Base-by-base conservation (phyloP, 2,888 invertebrate genomes). In the Psococerastis gibbosa region DNA sequence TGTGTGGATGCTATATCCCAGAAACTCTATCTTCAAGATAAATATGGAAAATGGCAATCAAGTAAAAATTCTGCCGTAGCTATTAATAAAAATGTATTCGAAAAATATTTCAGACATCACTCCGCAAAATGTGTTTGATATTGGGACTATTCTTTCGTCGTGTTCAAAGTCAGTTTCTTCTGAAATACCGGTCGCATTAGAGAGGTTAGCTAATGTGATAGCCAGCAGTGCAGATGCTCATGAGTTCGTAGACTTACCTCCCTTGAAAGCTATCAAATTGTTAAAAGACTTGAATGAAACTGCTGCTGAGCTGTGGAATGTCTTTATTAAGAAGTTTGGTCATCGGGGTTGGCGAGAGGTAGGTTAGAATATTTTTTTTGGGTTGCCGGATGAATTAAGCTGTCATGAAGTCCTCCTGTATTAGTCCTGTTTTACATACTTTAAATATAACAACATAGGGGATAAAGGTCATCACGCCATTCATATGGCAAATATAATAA, bases 261-360 rank as follows among this genome's bases (percentile, higher is more conserved):
- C 72, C 0, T 59, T 66, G 34, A 55, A 66, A 1, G 74, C 69
- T 1, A 52, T 68, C 42, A 47, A 59, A n/a, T 81, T 77, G 77
- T 55, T 82, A 9, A 56, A 65, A 50, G 51, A 55, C 1, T 67
- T 74, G 49, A 61, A 67, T 42, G 65, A 68, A 0, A 60, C 57
- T 8, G 58, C 69, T 2, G 59, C 65, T 35, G 51, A 60, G 2
- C 60, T 69, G 41, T 68, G 78, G 18, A 54, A 61, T 1, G 53
- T 60, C 3, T 82, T 87, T 55, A 59, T 85, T 44, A 57, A 68
- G 13, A 63, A 67, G 42, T 79, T 84, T 53, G 84, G 84, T 0
- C 78, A 82, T 57, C 67, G 85, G 49, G 65, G 68, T 45, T 60
- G 72, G 35, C 70, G 70, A 60, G 78, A 78, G 64, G 75, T 73